Evolutionary conservation across 2,113 vertebrate genomes (phyloP), one percentile per base, ranked within the genome.

Genomic region (Rhinopomastus cyanomelas): DNA sequence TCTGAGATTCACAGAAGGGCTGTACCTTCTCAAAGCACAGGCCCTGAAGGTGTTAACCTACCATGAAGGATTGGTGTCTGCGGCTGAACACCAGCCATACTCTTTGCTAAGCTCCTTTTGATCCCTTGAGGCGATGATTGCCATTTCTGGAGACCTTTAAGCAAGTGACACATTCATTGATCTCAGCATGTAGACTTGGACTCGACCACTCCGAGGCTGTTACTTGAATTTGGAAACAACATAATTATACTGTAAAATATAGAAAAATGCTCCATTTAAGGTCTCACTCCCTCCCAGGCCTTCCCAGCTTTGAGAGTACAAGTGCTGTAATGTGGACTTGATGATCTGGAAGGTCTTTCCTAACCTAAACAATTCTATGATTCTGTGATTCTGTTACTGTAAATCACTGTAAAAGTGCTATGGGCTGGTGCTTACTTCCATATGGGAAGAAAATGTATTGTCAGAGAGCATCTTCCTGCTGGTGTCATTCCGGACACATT

Each of bases 251-350:
- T 42, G 4, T 44, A 74, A 81, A 83, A 66, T 34, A 17, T 51
- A 82, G 16, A 55, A 77, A 42, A 16, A 7, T 1, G 2, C 6
- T 79, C 60, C 52, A 14, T 87, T 75, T 42, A 26, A 16, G 6
- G 4, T 62, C 29, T 37, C 20, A 7, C 11, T 59, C 16, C 22
- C 12, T 79, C 8, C 13, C 26, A 62, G 25, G 29, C 48, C 56
- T 62, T 66, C 26, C 34, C 52, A 77, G 27, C 6, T 5, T 46
- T 44, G 44, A 53, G n/a, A 64, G 25, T 20, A 32, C 0, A 3
- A 76, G 53, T 62, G 72, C 30, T 0, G 1, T 8, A 3, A 69
- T 1, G 0, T 52, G 62, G 37, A 7, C 29, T 46, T 72, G 39
- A 42, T 42, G 39, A 42, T 42, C 39, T 42, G 11, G 39, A 42